These are phyloP conservation scores for Taxidea taxus DNA, from an alignment of 2,113 vertebrate species.

Conservation along the genomic window DNA sequence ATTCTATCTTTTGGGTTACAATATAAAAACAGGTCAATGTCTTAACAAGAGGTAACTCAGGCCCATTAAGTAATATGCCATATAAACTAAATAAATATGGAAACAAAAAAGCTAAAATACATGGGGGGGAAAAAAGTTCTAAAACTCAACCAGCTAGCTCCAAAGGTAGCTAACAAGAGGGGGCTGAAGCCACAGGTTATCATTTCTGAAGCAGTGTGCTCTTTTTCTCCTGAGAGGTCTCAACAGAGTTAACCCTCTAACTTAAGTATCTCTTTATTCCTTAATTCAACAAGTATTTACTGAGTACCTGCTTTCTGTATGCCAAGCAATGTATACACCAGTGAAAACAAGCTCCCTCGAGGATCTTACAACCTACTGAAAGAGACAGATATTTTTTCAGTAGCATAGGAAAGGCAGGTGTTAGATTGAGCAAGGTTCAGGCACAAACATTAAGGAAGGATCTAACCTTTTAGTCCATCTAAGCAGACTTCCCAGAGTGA, in stretches of 20 bases:
- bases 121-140: neutral
- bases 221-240: neutral
- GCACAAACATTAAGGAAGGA: neutral
- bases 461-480: neutral
- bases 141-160: neutral
- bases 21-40: neutral
- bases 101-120: neutral
- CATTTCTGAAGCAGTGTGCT: neutral
- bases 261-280: neutral
- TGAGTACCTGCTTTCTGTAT: neutral
- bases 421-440: neutral
- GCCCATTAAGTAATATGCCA: neutral
- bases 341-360: neutral
- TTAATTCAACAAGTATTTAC: neutral
- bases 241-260: neutral
- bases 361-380: neutral
- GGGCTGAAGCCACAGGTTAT: neutral
- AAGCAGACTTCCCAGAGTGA: neutral
- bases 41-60: neutral
- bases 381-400: neutral
- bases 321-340: neutral
- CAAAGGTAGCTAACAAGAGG: neutral
- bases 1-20: slow-evolving; percentile 1
- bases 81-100: neutral
- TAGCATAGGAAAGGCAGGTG: neutral